A percentile compares a stretch with the other conserved stretches of the same genome.
These are phyloP conservation scores for Staurois parvus DNA, from an alignment of 2,797 vertebrate species.

Conservation along the genomic window DNA sequence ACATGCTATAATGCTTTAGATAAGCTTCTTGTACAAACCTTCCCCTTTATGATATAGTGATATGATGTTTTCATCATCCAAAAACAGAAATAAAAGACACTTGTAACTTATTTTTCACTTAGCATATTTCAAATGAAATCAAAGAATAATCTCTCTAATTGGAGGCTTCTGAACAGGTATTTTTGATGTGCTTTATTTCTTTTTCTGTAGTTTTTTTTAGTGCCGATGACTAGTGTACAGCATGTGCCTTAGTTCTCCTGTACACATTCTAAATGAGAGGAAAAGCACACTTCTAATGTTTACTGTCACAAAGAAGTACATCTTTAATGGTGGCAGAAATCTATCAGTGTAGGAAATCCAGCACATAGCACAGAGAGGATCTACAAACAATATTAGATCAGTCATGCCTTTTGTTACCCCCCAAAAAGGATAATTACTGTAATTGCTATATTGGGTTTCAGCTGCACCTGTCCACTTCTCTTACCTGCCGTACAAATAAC, in stretches of 20 bases:
- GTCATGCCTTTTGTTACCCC: not conserved
- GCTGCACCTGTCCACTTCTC: not conserved
- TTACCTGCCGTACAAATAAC: not conserved
- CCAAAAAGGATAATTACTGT: not conserved
- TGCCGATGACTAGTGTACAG: not conserved
- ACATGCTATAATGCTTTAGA: too few relatives aligned
- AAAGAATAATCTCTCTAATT: too few relatives aligned
- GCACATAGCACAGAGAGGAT: not conserved
- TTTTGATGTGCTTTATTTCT: too few relatives aligned
- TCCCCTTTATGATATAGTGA: too few relatives aligned
- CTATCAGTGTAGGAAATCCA: too few relatives aligned
- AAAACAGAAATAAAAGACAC: too few relatives aligned
- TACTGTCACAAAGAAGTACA: not conserved
- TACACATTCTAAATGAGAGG: not conserved
- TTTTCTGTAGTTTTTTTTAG: too few relatives aligned
- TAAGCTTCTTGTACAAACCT: too few relatives aligned
- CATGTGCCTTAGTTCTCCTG: not conserved
- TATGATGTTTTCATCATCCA: too few relatives aligned
- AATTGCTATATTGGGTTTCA: not conserved
- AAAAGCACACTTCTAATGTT: not conserved
- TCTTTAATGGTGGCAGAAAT: not conserved
- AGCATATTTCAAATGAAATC: too few relatives aligned
- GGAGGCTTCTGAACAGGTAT: too few relatives aligned
- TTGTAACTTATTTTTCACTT: too few relatives aligned
- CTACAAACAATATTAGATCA: not conserved